Percentiles rank a stretch among this genome's conserved stretches.
phyloP scores from a whole-genome alignment of 1,140 invertebrate species.

The Aleiodes sp. region DNA sequence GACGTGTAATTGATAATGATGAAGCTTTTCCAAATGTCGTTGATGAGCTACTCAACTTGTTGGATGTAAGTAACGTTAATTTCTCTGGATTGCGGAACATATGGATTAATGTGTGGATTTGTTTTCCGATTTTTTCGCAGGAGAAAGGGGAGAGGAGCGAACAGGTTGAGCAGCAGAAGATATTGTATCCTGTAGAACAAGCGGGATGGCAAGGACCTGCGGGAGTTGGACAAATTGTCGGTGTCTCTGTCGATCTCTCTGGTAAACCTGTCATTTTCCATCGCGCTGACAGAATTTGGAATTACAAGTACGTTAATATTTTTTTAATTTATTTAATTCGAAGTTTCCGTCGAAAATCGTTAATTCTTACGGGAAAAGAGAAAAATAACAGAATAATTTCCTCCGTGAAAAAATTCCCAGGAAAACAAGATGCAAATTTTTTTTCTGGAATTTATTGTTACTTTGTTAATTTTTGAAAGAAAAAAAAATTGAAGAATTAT shows the following conservation, averaged over 20 bases:
- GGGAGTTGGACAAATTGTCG: constrained; percentile 84
- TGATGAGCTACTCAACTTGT: constrained; percentile 19
- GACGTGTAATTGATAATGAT: constrained; percentile 7
- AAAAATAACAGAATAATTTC: too few relatives aligned
- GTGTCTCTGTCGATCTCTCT: constrained; percentile 81
- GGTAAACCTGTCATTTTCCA: constrained; percentile 91
- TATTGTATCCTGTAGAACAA: constrained; percentile 72
- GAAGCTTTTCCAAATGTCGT: constrained; percentile 7
- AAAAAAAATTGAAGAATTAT: too few relatives aligned
- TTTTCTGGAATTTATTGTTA: too few relatives aligned
- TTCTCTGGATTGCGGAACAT: background rate
- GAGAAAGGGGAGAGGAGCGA: constrained; percentile 17
- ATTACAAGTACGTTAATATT: constrained; percentile 73
- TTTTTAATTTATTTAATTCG: constrained; percentile 5
- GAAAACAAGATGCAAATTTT: too few relatives aligned
- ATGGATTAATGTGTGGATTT: too few relatives aligned
- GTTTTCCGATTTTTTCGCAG: background rate
- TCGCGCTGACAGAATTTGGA: constrained; percentile 83
- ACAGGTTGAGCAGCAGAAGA: constrained; percentile 17
- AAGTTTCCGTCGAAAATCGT: too few relatives aligned
- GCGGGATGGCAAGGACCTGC: constrained; percentile 73
- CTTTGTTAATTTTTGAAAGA: too few relatives aligned
- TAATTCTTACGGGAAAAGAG: too few relatives aligned
- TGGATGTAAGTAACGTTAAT: constrained; percentile 12
- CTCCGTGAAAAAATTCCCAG: too few relatives aligned